Conservation (phyloP, 2,888 invertebrate species). For the Myopa tessellatipennis region DNA sequence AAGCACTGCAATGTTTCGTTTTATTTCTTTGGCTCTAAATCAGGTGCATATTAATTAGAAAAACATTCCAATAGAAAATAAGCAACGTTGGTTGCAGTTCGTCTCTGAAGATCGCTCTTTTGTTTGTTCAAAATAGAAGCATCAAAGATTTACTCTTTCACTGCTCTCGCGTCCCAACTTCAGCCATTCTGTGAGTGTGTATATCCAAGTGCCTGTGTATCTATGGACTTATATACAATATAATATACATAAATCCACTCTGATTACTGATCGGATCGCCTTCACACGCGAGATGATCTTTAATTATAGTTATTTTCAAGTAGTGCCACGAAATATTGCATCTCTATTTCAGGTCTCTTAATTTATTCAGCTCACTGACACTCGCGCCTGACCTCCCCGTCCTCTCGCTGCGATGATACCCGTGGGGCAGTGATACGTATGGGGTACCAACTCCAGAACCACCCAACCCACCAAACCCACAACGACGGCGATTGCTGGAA, state of each 20-base stretch:
- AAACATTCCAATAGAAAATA: not conserved
- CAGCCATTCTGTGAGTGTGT: no score
- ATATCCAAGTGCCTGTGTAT: no score
- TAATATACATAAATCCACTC: no score
- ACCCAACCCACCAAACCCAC: not conserved
- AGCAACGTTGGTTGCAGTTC: no score
- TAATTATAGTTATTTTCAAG: constrained; percentile 24
- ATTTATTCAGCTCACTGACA: constrained; percentile 48
- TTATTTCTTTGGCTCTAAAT: not conserved
- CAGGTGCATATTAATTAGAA: not conserved
- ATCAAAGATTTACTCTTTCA: no score
- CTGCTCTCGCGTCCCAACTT: no score
- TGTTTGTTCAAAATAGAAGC: no score
- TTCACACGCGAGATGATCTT: not conserved
- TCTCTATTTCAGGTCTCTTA: constrained; percentile 15
- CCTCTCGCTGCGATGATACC: not conserved
- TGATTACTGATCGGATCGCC: not conserved
- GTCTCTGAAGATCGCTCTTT: no score
- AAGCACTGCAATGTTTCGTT: not conserved
- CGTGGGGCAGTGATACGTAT: no score
- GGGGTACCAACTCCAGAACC: not conserved
- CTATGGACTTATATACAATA: no score
- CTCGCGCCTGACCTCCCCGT: constrained; percentile 48
- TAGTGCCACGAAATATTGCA: constrained; percentile 17
- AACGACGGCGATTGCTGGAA: not conserved